Conservation (phyloP, 2,888 invertebrate genomes). For the Lutraria lutraria region DNA sequence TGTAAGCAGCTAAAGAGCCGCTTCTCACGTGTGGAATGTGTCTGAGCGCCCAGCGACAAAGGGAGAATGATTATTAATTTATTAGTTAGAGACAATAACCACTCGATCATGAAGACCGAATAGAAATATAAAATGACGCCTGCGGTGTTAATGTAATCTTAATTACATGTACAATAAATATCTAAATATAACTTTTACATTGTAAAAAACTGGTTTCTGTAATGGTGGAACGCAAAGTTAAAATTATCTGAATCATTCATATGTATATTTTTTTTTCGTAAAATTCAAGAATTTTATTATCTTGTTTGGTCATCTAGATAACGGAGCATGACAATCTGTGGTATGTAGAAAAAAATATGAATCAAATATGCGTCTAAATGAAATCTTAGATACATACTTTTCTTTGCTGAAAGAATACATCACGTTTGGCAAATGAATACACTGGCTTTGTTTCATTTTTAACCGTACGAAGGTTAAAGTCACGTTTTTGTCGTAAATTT, state of each 20-base stretch:
- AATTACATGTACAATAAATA: too few species aligned
- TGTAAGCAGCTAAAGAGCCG: too few species aligned
- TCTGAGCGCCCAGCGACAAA: too few species aligned
- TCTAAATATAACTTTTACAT: too few species aligned
- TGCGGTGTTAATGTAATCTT: too few species aligned
- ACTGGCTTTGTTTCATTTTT: background rate
- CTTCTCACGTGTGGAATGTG: too few species aligned
- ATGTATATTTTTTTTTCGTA: background rate
- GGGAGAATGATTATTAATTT: too few species aligned
- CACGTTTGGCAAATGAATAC: background rate
- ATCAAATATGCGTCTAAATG: background rate
- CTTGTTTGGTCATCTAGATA: background rate
- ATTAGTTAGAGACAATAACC: too few species aligned
- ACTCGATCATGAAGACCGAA: too few species aligned
- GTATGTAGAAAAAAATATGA: background rate
- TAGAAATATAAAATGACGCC: too few species aligned
- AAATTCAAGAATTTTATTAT: constrained; percentile 5
- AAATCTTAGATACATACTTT: background rate
- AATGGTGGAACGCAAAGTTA: background rate
- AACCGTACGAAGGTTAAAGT: background rate
- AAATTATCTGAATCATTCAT: background rate
- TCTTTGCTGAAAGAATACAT: background rate
- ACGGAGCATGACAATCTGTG: background rate
- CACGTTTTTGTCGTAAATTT: constrained; percentile 8
- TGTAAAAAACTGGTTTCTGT: background rate